Base-by-base conservation (phyloP, 1,140 invertebrate genomes). In the Aradophagus sp. region DNA sequence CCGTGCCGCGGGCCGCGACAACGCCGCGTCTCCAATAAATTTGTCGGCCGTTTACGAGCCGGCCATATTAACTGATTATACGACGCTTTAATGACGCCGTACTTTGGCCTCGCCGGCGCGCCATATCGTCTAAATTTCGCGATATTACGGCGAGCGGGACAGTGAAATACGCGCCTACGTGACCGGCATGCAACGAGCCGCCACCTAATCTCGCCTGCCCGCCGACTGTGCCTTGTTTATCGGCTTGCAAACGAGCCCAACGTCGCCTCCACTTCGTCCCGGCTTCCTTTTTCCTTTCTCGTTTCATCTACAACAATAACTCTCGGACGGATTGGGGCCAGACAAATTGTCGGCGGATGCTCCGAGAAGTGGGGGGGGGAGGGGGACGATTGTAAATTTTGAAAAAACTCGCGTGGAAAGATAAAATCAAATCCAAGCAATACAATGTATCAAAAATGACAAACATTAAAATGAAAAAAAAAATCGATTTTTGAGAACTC, bases 41-140 rank as follows among this genome's bases (percentile, higher is more conserved):
- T 68, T 63, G 34, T 48, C 61, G 38, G 50, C 38, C 45, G n/a
- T n/a, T n/a, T n/a, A 65, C 70, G 65, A 63, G 63, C 42, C 58
- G 70, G 65, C 48, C 59, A 42, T 73, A 73, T 68, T 73, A 73
- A 73, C 70, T 68, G 63, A 73, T 73, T 73, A 67, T 53, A 65
- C 36, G 31, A 48, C 58, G 45, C 47, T 68, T 68, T 73, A 68
- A 73, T 73, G 70, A 68, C 59, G 65, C 59, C 50, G 59, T 67
- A 67, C 61, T 67, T 75, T 65, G 63, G 59, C 4, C 29, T 38
- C 58, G 32, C 13, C 14, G 36, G 26, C 27, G 34, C 41, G 36
- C 41, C 23, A 11, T 45, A 45, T 50, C 61, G 47, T 66, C 62
- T 66, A 67, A 73, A 67, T 67, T 73, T 73, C 52, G 44, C 62